A percentile compares a stretch with the other conserved stretches of the same genome.
Evolutionary conservation across 2,888 invertebrate species (phyloP).

Genomic region (Drosophila engyochracea): DNA sequence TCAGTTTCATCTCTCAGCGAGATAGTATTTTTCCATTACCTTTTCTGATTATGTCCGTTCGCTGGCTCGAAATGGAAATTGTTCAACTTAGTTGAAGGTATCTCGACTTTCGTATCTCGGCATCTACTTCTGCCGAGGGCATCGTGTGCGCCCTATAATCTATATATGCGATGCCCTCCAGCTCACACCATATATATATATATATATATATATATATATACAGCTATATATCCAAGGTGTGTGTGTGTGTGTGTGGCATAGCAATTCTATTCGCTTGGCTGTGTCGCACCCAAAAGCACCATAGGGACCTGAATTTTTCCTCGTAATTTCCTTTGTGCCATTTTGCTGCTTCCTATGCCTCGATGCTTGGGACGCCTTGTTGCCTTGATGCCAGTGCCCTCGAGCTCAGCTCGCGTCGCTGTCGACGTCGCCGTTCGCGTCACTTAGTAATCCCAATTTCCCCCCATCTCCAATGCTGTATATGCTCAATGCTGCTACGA

Average conservation of each 20-base stretch:
- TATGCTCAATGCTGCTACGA: slow-evolving; percentile 57
- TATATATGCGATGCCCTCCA: slow-evolving; percentile 69
- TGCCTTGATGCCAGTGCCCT: slow-evolving; percentile 47
- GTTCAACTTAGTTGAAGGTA: slow-evolving; percentile 30
- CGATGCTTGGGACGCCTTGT: slow-evolving; percentile 14
- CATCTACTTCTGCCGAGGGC: slow-evolving; percentile 47
- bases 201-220: slow-evolving; percentile 11
- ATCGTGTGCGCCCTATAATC: slow-evolving; percentile 69
- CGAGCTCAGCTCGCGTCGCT: slow-evolving; percentile 29
- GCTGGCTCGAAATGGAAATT: slow-evolving; percentile 2
- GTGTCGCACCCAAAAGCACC: slow-evolving; percentile 77
- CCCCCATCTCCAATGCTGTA: slow-evolving; percentile 54
- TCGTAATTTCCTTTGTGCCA: slow-evolving; percentile 76
- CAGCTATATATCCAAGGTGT: slow-evolving; percentile 15
- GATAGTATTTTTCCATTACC: slow-evolving; percentile 75
- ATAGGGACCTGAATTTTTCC: slow-evolving; percentile 81
- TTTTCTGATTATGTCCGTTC: slow-evolving; percentile 65
- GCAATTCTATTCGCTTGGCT: slow-evolving; percentile 60
- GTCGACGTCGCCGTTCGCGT: slow-evolving; percentile 40
- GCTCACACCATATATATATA: slow-evolving; percentile 25
- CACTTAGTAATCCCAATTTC: slow-evolving; percentile 71
- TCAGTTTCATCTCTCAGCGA: background rate
- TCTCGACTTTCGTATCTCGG: slow-evolving; percentile 62
- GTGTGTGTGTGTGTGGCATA: slow-evolving; percentile 26
- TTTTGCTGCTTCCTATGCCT: slow-evolving; percentile 26